Percentiles rank a stretch among this genome's conserved stretches.
Conservation (phyloP, 1,140 invertebrate species). For the Papilio helenus region DNA sequence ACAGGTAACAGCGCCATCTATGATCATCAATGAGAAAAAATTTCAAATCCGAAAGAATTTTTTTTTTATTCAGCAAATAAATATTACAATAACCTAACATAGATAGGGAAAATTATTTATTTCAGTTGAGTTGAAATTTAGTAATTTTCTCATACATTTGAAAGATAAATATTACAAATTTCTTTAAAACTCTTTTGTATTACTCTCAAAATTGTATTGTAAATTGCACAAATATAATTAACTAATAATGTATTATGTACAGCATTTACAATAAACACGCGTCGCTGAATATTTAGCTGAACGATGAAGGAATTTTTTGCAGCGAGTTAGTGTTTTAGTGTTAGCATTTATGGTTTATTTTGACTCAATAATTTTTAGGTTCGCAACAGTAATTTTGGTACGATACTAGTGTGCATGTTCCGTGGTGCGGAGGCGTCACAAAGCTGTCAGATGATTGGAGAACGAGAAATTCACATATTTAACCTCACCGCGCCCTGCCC, state of each 20-base stretch:
- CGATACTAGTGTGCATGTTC: conserved; percentile 66
- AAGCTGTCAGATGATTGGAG: conserved; percentile 61
- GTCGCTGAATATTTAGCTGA: background rate
- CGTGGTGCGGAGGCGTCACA: conserved; percentile 68
- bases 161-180: no score
- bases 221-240: background rate
- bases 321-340: background rate
- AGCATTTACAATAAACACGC: background rate
- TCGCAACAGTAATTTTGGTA: conserved; percentile 44
- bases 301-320: background rate
- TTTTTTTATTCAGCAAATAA: background rate
- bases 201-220: no score
- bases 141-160: background rate
- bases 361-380: background rate
- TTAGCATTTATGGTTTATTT: background rate
- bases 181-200: no score
- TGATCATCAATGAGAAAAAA: background rate
- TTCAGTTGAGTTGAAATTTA: background rate
- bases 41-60: background rate
- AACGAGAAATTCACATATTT: conserved; percentile 59
- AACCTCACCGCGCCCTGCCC: conserved; percentile 70
- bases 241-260: background rate
- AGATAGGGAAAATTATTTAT: background rate
- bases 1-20: conserved; percentile 59
- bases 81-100: background rate